Evolutionary conservation across 2,797 vertebrate species (phyloP).

Genomic region (Austrolebias charrua): DNA sequence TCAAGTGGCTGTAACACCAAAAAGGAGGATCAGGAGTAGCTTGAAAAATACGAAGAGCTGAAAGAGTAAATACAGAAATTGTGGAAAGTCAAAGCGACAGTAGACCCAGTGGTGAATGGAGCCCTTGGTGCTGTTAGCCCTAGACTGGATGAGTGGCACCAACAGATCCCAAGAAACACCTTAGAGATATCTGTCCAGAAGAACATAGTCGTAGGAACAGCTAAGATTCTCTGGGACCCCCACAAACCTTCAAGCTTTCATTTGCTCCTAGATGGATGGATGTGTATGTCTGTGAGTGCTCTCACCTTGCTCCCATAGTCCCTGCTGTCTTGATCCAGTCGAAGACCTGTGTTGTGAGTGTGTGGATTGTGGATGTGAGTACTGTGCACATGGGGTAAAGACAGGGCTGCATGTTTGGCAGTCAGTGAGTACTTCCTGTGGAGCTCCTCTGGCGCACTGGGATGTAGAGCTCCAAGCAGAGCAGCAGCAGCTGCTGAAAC

Average conservation of each 20-base stretch:
- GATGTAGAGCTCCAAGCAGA: conserved; percentile 84
- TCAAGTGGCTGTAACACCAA: neutral
- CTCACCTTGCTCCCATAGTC: conserved; percentile 79
- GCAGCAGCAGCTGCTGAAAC: conserved; percentile 65
- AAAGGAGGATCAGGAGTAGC: neutral
- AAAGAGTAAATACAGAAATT: neutral
- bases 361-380: conserved; percentile 38
- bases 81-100: neutral
- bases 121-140: neutral
- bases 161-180: neutral
- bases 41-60: neutral
- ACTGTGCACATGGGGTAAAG: conserved; percentile 35
- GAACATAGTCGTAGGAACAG: no score
- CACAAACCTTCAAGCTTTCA: no score
- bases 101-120: neutral
- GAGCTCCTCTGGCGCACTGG: conserved; percentile 85
- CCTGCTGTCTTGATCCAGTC: conserved; percentile 68
- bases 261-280: no score
- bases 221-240: no score
- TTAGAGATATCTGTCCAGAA: no score
- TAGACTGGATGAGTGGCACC: neutral
- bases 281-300: neutral
- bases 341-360: conserved; percentile 79
- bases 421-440: conserved; percentile 89
- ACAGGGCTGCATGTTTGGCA: conserved; percentile 80